Conservation (phyloP, 2,888 invertebrate species). For the Drosophila testacea region DNA sequence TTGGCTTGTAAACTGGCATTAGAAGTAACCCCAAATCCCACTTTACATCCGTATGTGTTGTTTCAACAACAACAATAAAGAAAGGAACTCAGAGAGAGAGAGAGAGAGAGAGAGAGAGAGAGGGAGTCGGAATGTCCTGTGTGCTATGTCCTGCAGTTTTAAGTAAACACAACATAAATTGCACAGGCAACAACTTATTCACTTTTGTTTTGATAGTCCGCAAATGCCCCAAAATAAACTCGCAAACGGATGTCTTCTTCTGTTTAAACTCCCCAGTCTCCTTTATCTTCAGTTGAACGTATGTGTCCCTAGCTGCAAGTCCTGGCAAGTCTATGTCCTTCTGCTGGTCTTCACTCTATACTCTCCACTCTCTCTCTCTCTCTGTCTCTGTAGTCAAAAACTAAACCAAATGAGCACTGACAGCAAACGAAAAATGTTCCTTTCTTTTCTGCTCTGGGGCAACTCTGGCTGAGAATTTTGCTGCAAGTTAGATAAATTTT, state of each 20-base stretch:
- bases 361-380: slow-evolving; percentile 1
- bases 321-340: slow-evolving; percentile 21
- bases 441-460: slow-evolving; percentile 43
- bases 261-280: neutral
- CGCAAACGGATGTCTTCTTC: slow-evolving; percentile 56
- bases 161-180: slow-evolving; percentile 72
- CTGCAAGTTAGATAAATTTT: slow-evolving; percentile 66
- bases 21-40: slow-evolving; percentile 28
- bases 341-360: neutral
- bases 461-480: slow-evolving; percentile 30
- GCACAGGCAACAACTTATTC: slow-evolving; percentile 74
- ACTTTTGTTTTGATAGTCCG: slow-evolving; percentile 71
- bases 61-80: slow-evolving; percentile 26
- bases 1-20: slow-evolving; percentile 46
- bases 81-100: slow-evolving; percentile 4
- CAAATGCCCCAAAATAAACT: slow-evolving; percentile 74
- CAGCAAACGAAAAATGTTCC: slow-evolving; percentile 60
- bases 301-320: slow-evolving; percentile 34
- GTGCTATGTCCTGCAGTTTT: slow-evolving; percentile 50
- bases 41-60: slow-evolving; percentile 46
- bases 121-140: neutral
- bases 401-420: slow-evolving; percentile 74
- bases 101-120: too few relatives aligned
- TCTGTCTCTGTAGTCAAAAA: slow-evolving; percentile 5
- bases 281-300: slow-evolving; percentile 5